These are phyloP conservation scores for Poecilus cupreus DNA, from an alignment of 2,888 invertebrate species.

Conservation along the genomic window DNA sequence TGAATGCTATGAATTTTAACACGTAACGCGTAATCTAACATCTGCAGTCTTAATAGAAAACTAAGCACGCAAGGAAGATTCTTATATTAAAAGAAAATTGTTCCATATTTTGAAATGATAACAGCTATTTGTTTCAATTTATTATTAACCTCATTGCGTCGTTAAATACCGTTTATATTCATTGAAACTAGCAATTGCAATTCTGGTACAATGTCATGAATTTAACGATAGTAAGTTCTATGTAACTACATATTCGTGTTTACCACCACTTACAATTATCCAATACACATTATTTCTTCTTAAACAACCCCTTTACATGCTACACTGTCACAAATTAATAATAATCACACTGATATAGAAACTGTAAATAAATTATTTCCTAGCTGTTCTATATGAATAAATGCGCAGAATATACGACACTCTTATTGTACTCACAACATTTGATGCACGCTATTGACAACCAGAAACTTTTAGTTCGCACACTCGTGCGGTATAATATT, in stretches of 20 bases:
- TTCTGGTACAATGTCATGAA: slow-evolving; percentile 26
- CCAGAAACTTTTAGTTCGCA: no score
- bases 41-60: no score
- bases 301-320: neutral
- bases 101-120: no score
- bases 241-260: slow-evolving; percentile 37
- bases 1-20: no score
- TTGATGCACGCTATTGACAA: no score
- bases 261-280: slow-evolving; percentile 24
- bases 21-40: no score
- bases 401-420: no score
- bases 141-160: neutral
- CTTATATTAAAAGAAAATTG: no score
- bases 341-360: neutral
- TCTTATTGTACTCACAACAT: no score
- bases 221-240: slow-evolving; percentile 24
- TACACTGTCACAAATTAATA: slow-evolving; percentile 12
- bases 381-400: no score
- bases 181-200: slow-evolving; percentile 27
- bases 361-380: slow-evolving; percentile 16
- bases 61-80: no score
- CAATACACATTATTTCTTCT: slow-evolving; percentile 23
- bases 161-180: slow-evolving; percentile 12
- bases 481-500: no score
- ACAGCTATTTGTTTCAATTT: neutral